A percentile compares a stretch with the other conserved stretches of the same genome.
Evolutionary conservation across 2,888 invertebrate species (phyloP).

Genomic region (Caenorhabditis panamensis): DNA sequence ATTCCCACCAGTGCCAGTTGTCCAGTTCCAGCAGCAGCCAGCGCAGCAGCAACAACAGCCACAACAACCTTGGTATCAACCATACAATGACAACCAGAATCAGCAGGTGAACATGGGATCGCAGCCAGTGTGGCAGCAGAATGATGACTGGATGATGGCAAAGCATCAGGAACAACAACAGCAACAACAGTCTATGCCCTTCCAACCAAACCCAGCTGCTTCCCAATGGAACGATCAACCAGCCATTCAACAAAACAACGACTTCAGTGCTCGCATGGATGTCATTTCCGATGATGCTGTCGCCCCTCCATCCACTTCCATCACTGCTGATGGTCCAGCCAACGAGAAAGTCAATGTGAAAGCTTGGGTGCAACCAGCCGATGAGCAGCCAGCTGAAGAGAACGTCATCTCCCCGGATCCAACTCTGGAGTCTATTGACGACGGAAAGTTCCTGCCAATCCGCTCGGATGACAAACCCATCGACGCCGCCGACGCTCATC

Average conservation of each 20-base stretch:
- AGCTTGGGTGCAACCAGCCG: constrained; percentile 19
- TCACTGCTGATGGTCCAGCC: constrained; percentile 14
- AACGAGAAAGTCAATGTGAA: constrained; percentile 17
- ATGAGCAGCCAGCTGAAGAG: constrained; percentile 12
- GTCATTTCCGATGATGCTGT: constrained; percentile 35
- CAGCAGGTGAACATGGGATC: constrained; percentile 5
- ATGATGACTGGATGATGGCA: constrained; percentile 51
- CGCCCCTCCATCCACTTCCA: constrained; percentile 34
- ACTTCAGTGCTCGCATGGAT: constrained; percentile 39
- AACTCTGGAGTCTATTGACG: constrained; percentile 48
- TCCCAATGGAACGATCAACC: constrained; percentile 21
- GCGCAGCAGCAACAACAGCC: constrained; percentile 24
- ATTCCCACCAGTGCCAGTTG: constrained; percentile 30
- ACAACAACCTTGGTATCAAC: constrained; percentile 53
- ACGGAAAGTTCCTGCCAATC: constrained; percentile 65
- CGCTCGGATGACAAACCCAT: constrained; percentile 62
- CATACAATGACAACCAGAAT: constrained; percentile 20
- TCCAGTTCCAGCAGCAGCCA: constrained; percentile 29
- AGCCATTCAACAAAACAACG: constrained; percentile 13
- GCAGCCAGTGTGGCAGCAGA: constrained; percentile 25
- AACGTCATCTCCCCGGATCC: constrained; percentile 54
- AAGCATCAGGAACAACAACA: constrained; percentile 14
- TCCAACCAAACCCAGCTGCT: constrained; percentile 56
- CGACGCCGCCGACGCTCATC: constrained; percentile 53
- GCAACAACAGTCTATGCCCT: constrained; percentile 26